These are phyloP conservation scores for Mobula birostris DNA, from an alignment of 2,113 vertebrate species.

Conservation along the genomic window DNA sequence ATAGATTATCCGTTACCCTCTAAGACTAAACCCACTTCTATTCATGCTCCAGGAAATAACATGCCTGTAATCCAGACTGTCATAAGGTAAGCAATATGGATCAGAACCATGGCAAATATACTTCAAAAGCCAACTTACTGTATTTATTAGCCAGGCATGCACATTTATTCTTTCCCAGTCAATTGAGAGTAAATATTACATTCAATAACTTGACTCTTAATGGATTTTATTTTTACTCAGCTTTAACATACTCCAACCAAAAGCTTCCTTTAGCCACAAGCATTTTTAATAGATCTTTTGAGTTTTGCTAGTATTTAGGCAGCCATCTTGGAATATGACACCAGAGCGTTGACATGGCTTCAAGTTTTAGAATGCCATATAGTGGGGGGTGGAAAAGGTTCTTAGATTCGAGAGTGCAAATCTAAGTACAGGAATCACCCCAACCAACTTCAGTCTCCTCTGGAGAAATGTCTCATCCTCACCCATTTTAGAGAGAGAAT, in stretches of 20 bases:
- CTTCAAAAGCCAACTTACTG: no score
- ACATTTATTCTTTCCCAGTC: background rate
- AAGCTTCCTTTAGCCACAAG: background rate
- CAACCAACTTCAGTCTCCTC: background rate
- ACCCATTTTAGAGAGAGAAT: no score
- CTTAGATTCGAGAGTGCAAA: background rate
- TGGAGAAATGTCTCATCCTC: background rate
- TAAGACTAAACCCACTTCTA: background rate
- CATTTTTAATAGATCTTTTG: background rate
- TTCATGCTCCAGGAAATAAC: background rate
- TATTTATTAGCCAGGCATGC: background rate
- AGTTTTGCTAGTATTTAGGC: background rate
- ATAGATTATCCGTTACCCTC: background rate
- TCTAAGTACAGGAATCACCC: background rate
- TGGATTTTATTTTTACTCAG: background rate
- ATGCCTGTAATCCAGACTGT: background rate
- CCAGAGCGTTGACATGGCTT: background rate
- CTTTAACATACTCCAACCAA: background rate
- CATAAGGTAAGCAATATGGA: background rate
- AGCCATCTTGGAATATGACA: background rate
- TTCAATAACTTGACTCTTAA: background rate
- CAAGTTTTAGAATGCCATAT: background rate
- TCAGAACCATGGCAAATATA: no score
- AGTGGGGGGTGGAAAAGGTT: background rate
- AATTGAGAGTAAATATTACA: background rate